Percentiles rank a stretch among this genome's conserved stretches.
Evolutionary conservation across 2,888 invertebrate genomes (phyloP).

Genomic region (Drosophila falleni): DNA sequence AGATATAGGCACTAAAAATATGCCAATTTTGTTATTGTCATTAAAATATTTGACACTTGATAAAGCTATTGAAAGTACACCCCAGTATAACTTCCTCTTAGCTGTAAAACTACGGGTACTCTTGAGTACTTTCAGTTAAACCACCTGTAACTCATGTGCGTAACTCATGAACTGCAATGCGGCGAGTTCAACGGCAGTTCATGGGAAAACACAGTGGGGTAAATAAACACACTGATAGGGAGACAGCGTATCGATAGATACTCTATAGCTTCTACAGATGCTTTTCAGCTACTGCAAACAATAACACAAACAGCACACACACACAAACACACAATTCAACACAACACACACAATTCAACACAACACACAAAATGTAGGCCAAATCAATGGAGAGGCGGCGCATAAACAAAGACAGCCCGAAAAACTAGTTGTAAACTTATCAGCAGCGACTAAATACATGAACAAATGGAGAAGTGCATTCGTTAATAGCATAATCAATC

Average conservation of each 20-base stretch:
- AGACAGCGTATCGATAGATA: conserved; percentile 20
- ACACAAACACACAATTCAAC: too few relatives aligned
- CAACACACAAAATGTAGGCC: conserved; percentile 63
- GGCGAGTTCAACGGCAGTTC: conserved; percentile 69
- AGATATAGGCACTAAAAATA: conserved; percentile 20
- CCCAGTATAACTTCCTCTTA: background rate
- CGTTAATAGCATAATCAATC: conserved; percentile 68
- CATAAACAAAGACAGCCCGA: conserved; percentile 61
- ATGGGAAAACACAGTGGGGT: conserved; percentile 46
- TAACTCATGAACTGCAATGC: conserved; percentile 12
- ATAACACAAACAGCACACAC: conserved; percentile 24
- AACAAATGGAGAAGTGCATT: conserved; percentile 33
- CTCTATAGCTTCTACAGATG: conserved; percentile 19
- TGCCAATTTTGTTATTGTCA: conserved; percentile 14
- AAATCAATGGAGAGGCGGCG: conserved; percentile 48
- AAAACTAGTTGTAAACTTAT: conserved; percentile 54
- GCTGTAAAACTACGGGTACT: background rate
- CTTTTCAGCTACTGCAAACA: conserved; percentile 39
- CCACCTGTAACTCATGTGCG: conserved; percentile 35
- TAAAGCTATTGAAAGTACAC: conserved; percentile 22
- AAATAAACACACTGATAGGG: conserved; percentile 35
- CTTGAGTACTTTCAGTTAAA: background rate
- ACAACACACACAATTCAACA: background rate
- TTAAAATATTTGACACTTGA: conserved; percentile 16
- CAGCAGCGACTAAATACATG: conserved; percentile 41